A percentile compares a stretch with the other conserved stretches of the same genome.
phyloP scores from a whole-genome alignment of 2,113 vertebrate species.

The Pardalotus punctatus region DNA sequence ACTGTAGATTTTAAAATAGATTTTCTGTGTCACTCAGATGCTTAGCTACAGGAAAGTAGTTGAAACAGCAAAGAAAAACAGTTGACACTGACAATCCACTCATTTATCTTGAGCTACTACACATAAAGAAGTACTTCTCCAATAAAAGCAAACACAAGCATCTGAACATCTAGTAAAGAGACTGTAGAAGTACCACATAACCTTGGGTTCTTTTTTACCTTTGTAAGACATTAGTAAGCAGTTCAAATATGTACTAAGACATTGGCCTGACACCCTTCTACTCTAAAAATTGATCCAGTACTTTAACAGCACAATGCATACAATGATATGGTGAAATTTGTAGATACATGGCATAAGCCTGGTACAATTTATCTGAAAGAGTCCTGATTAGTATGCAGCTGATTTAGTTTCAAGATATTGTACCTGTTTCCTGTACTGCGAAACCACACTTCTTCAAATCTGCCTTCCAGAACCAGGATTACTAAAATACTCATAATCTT shows the following conservation, averaged over 20 bases:
- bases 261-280: background rate
- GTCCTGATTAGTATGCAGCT: background rate
- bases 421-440: background rate
- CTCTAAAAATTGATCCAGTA: background rate
- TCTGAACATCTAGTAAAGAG: background rate
- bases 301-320: background rate
- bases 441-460: background rate
- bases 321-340: background rate
- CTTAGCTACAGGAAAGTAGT: background rate
- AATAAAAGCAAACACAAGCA: background rate
- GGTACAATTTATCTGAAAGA: background rate
- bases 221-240: background rate
- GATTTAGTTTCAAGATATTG: background rate
- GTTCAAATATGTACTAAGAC: background rate
- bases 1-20: conserved; percentile 6
- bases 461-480: background rate
- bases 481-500: background rate
- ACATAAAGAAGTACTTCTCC: background rate
- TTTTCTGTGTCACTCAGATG: background rate
- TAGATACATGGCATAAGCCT: background rate
- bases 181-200: background rate
- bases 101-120: background rate
- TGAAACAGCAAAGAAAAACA: conserved; percentile 14
- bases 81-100: conserved; percentile 18
- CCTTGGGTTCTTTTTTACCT: background rate